Evolutionary conservation across 2,797 vertebrate genomes (phyloP).

Genomic region (Enteromius unitaeniatus): DNA sequence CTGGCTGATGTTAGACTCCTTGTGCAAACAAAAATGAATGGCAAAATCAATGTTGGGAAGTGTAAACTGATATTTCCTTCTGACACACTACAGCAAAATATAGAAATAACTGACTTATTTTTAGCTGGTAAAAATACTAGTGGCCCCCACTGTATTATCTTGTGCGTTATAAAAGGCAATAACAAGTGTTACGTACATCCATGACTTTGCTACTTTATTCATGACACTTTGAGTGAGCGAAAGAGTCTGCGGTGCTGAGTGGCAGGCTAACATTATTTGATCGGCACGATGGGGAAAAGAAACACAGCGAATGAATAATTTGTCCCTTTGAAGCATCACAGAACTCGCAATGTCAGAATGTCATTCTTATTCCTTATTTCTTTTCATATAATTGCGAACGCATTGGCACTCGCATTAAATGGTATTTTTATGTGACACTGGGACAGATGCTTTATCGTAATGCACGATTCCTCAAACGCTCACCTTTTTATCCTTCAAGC

Average conservation of each 20-base stretch:
- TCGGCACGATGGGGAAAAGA: neutral
- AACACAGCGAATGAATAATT: slow-evolving; percentile 13
- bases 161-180: neutral
- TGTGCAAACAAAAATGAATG: too few species aligned
- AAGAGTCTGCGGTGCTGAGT: neutral
- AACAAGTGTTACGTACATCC: neutral
- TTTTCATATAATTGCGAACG: slow-evolving; percentile 34
- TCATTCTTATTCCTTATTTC: slow-evolving; percentile 34
- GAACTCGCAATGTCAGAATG: slow-evolving; percentile 34
- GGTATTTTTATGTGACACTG: slow-evolving; percentile 22
- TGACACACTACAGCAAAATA: too few species aligned
- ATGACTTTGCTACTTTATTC: slow-evolving; percentile 9
- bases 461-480: slow-evolving; percentile 45
- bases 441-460: slow-evolving; percentile 39
- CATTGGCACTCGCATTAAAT: slow-evolving; percentile 23
- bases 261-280: slow-evolving; percentile 2
- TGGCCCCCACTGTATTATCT: neutral
- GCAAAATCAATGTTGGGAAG: too few species aligned
- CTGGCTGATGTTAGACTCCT: too few species aligned
- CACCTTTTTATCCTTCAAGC: slow-evolving; percentile 53
- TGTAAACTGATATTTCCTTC: too few species aligned
- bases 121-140: too few species aligned
- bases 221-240: slow-evolving; percentile 11
- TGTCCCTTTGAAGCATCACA: slow-evolving; percentile 29
- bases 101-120: too few species aligned